phyloP scores from a whole-genome alignment of 2,797 vertebrate genomes.

The Phaenicophaeus curvirostris region DNA sequence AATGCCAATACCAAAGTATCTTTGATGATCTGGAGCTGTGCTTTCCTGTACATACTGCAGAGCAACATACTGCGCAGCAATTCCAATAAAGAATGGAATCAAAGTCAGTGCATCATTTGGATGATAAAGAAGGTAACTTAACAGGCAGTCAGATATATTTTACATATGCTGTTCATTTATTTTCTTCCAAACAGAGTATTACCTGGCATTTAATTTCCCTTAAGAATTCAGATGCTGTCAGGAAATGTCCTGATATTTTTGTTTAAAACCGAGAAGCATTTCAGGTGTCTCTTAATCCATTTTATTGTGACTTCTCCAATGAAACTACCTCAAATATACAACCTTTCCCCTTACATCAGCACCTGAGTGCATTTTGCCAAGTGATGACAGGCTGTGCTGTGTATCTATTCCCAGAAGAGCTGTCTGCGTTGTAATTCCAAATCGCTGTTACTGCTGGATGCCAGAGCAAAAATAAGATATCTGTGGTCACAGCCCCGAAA shows the following conservation, averaged over 20 bases:
- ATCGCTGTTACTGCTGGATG: not conserved
- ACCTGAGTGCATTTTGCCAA: slow-evolving; percentile 20
- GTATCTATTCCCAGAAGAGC: not conserved
- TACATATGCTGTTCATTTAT: slow-evolving; percentile 13
- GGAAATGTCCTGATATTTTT: slow-evolving; percentile 4
- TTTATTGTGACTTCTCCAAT: slow-evolving; percentile 11
- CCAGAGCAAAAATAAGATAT: not conserved
- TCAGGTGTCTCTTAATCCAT: slow-evolving; percentile 11
- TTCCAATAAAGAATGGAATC: not conserved
- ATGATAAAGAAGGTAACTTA: slow-evolving; percentile 1
- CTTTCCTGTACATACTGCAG: not conserved
- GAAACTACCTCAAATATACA: not conserved
- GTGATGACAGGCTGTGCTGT: slow-evolving; percentile 6
- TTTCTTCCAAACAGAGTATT: slow-evolving; percentile 11
- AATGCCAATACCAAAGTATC: not conserved
- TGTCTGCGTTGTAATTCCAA: not conserved
- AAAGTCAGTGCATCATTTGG: not conserved
- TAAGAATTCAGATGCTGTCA: slow-evolving; percentile 22
- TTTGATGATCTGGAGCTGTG: not conserved
- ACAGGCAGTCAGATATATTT: slow-evolving; percentile 10
- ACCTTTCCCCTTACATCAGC: slow-evolving; percentile 15
- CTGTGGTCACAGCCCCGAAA: not conserved
- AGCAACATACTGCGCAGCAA: not conserved
- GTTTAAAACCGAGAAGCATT: not conserved
- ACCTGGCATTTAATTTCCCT: slow-evolving; percentile 40